These are phyloP conservation scores for Astur gentilis DNA, from an alignment of 2,113 vertebrate species.

Conservation along the genomic window DNA sequence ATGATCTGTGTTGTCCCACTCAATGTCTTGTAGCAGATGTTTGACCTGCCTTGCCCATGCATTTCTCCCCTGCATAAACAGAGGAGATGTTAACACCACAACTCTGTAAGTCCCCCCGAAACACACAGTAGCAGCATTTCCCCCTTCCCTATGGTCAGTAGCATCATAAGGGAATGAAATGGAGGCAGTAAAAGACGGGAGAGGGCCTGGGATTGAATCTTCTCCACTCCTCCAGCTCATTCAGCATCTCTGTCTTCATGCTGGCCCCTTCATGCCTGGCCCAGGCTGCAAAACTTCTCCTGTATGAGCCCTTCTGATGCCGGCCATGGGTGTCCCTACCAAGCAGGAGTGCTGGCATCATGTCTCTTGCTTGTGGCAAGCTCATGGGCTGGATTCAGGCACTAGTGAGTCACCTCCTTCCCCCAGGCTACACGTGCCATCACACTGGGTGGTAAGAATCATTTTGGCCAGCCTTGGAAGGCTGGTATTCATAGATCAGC, in stretches of 20 bases:
- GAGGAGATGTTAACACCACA: not conserved
- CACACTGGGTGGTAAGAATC: not conserved
- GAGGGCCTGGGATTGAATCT: rapidly evolving
- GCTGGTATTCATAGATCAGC: not conserved
- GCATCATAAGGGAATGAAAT: not conserved
- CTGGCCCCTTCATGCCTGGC: not conserved
- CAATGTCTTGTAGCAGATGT: not conserved
- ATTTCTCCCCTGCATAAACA: not conserved
- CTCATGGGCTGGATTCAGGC: not conserved
- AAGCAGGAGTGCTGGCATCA: not conserved
- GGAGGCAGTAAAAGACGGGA: not conserved
- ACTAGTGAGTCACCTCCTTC: not conserved
- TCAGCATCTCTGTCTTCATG: not conserved
- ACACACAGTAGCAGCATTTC: not conserved
- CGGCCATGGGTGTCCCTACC: not conserved
- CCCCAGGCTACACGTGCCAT: no score
- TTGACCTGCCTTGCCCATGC: not conserved
- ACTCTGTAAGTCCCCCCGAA: not conserved
- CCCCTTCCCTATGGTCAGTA: not conserved
- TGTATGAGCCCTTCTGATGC: not conserved
- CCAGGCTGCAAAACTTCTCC: not conserved
- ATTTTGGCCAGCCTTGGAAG: not conserved
- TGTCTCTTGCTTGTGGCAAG: not conserved
- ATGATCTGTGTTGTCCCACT: not conserved
- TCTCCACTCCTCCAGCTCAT: not conserved